Evolutionary conservation across 2,888 invertebrate species (phyloP), one percentile per base, ranked within the genome.

Genomic region (Andrena haemorrhoa): DNA sequence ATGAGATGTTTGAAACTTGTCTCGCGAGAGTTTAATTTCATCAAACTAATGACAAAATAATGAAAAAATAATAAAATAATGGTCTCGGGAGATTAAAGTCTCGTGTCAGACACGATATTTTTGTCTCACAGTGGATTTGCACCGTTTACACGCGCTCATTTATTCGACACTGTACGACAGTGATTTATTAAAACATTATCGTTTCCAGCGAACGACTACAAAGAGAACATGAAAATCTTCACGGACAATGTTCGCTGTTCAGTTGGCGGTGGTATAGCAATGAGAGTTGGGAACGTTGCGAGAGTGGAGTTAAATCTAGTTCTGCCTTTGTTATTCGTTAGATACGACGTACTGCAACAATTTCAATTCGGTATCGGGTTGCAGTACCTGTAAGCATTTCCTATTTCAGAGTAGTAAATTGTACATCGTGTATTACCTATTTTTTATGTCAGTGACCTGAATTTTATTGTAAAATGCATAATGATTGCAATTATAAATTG

Each of bases 261-360:
- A 2, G 96, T 96, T 89, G 99, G 99, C 47, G 94, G 96, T 73
- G 99, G 99, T 20, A 93, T 99, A 71, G 98, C 97, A 16, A 95
- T 99, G 91, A 96, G 97, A 84, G 94, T 99, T 76, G 98, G 96
- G 86, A 95, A 97, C 86, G 95, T 97, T 83, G 98, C 98, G n/a
- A 95, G 99, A 76, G 95, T 99, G 73, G 99, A 99, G 95, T 95
- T 99, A 72, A 99, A 99, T 95, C 98, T 99, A 94, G 97, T 98
- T 93, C 94, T 97, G 91, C 99, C 99, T 58, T 90, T 97, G 73
- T 94, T 95, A 64, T 95, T 95, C 83, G 95, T 95, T 86, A 94
- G 95, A 79, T 96, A 95, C 16, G 98, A 98, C 94, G 94, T 95
- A 73, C 94, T 95, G 70, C 95, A 95, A 83, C 97, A 97, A 60